Conservation (phyloP, 2,113 vertebrate species). For the Platichthys flesus region DNA sequence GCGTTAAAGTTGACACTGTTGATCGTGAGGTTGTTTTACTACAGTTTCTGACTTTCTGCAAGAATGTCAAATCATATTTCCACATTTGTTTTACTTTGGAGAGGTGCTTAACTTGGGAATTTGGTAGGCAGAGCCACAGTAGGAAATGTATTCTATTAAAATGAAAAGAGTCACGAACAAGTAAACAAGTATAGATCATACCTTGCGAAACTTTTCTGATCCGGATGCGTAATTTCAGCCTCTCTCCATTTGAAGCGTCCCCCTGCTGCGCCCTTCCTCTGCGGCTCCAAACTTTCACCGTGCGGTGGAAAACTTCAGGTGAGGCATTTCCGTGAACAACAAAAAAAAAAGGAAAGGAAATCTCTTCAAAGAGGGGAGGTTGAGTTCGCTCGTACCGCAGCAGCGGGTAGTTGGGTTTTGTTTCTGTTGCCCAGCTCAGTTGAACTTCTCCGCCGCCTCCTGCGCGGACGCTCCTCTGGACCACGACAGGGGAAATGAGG, state of each 20-base stretch:
- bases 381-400: background rate
- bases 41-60: background rate
- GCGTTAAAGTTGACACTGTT: background rate
- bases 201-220: conserved; percentile 60
- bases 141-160: background rate
- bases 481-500: conserved; percentile 4
- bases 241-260: conserved; percentile 72
- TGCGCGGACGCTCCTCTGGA: conserved; percentile 17
- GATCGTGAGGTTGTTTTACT: background rate
- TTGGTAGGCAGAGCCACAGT: background rate
- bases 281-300: conserved; percentile 68
- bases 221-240: conserved; percentile 50
- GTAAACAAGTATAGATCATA: conserved; percentile 12
- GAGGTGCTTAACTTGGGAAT: too few species aligned
- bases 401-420: background rate
- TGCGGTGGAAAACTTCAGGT: conserved; percentile 74
- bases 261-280: conserved; percentile 31
- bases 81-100: too few species aligned
- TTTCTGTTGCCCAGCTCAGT: background rate
- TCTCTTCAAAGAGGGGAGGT: background rate
- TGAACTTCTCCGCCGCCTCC: background rate
- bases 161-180: background rate
- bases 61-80: background rate
- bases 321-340: conserved; percentile 73
- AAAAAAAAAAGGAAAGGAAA: background rate